A percentile compares a stretch with the other conserved stretches of the same genome.
Conservation (phyloP, 1,140 invertebrate genomes). For the Stegodyphus mimosarum region DNA sequence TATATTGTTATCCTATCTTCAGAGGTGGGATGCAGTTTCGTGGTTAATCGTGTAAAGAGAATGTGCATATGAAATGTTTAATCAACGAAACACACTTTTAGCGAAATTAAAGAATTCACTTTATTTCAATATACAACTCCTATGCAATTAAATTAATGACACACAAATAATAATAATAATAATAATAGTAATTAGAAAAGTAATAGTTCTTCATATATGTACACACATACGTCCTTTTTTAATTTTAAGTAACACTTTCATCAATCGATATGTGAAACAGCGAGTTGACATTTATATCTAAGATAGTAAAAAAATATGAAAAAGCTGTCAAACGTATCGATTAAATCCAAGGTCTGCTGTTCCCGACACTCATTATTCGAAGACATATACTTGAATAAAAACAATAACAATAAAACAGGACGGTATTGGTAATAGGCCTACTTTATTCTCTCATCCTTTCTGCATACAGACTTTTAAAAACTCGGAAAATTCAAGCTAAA, state of each 20-base stretch:
- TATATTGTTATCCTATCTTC: no score
- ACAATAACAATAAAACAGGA: slow-evolving; percentile 18
- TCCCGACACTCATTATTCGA: no score
- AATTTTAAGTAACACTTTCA: slow-evolving; percentile 25
- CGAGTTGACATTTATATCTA: neutral
- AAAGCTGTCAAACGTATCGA: no score
- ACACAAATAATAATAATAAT: neutral
- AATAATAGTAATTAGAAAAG: neutral
- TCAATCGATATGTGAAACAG: slow-evolving; percentile 47
- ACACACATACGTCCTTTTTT: slow-evolving; percentile 4
- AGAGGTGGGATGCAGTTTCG: no score
- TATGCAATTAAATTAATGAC: slow-evolving; percentile 48
- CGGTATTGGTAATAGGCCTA: slow-evolving; percentile 5
- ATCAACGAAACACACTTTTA: neutral
- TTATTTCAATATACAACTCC: slow-evolving; percentile 48
- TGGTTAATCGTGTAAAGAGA: no score
- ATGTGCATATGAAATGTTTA: neutral
- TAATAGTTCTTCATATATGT: neutral
- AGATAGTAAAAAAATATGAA: no score
- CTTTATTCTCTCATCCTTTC: neutral
- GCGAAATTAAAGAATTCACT: slow-evolving; percentile 14
- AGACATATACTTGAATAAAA: neutral
- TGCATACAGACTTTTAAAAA: no score
- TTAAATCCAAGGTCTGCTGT: no score
- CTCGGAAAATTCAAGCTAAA: no score